phyloP scores from a whole-genome alignment of 1,140 invertebrate species.

The Bombus impatiens region DNA sequence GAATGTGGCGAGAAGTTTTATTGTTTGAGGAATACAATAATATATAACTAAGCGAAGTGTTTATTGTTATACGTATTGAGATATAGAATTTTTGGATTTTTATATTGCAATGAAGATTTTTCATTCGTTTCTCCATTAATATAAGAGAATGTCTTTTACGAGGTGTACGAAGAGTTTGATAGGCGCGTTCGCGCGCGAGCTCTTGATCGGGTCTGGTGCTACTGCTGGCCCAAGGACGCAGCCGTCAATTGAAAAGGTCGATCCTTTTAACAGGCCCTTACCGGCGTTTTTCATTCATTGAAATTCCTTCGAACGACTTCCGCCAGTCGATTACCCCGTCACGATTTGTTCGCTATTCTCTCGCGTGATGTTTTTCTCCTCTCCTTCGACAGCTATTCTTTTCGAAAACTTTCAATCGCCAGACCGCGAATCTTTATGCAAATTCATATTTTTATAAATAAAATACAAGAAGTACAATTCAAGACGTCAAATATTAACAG shows the following conservation, averaged over 20 bases:
- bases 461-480: neutral
- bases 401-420: neutral
- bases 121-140: no score
- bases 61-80: no score
- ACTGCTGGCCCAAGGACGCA: slow-evolving; percentile 73
- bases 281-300: slow-evolving; percentile 79
- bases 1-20: no score
- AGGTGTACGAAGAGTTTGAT: neutral
- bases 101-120: no score
- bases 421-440: no score
- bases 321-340: slow-evolving; percentile 65
- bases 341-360: neutral
- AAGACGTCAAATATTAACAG: no score
- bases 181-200: neutral
- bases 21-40: no score
- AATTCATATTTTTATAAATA: neutral
- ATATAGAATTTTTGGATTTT: no score
- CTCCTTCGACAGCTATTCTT: neutral
- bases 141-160: neutral
- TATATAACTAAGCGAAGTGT: no score
- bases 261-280: slow-evolving; percentile 79
- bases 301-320: slow-evolving; percentile 77
- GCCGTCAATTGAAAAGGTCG: slow-evolving; percentile 80
- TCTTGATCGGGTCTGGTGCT: slow-evolving; percentile 26
- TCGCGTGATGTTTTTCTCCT: neutral